Evolutionary conservation across 92 coral and sea anemone genomes (phyloP).

Genomic region (Actinostola sp.): DNA sequence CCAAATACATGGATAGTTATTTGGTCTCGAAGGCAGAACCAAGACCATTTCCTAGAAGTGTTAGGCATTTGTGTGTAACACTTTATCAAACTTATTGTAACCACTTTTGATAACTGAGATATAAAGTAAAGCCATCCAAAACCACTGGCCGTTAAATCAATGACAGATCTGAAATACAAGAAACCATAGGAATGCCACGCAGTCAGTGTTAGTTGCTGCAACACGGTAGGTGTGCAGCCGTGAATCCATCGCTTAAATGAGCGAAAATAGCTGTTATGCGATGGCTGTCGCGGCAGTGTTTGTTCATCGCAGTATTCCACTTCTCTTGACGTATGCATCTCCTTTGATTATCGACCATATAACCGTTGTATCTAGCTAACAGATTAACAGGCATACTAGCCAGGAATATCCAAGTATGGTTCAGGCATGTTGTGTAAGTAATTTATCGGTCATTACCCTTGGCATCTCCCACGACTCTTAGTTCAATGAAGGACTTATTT

Average conservation of each 20-base stretch:
- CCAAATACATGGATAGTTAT: slow-evolving; percentile 56
- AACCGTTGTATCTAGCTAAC: neutral
- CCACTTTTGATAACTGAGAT: slow-evolving; percentile 61
- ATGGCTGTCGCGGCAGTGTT: neutral
- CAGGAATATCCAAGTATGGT: neutral
- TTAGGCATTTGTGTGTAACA: slow-evolving; percentile 21
- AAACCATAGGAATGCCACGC: slow-evolving; percentile 64
- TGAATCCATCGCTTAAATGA: slow-evolving; percentile 16
- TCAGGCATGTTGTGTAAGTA: neutral
- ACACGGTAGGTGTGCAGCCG: slow-evolving; percentile 14
- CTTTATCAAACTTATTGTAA: slow-evolving; percentile 18
- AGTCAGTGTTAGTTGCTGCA: slow-evolving; percentile 48
- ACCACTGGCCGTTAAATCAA: slow-evolving; percentile 33
- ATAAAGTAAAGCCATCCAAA: slow-evolving; percentile 55
- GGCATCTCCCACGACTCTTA: neutral
- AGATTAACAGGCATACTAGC: too few relatives aligned
- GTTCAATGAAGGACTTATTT: neutral
- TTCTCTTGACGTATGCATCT: slow-evolving; percentile 6
- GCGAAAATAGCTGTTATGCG: neutral
- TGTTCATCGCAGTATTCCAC: neutral
- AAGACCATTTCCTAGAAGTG: slow-evolving; percentile 9
- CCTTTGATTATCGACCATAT: neutral
- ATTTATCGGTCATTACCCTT: too few relatives aligned
- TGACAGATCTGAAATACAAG: slow-evolving; percentile 49
- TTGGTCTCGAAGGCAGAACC: slow-evolving; percentile 30